phyloP scores from a whole-genome alignment of 2,113 vertebrate species.

The Brachyhypopomus gauderio region DNA sequence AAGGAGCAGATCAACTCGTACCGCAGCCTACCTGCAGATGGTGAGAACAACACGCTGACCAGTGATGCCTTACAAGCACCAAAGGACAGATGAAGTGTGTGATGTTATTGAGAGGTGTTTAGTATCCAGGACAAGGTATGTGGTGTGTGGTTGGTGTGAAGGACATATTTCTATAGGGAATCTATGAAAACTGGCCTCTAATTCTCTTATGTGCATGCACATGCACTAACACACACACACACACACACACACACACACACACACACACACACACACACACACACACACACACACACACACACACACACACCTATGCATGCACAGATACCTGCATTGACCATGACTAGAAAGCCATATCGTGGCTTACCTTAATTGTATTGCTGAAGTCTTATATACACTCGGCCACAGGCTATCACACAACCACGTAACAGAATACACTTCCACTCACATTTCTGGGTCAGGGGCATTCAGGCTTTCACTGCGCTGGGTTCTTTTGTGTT shows the following conservation, averaged over 20 bases:
- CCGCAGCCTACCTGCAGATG: constrained; percentile 79
- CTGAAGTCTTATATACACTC: constrained; percentile 2
- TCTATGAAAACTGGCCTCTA: constrained; percentile 20
- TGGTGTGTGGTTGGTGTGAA: constrained; percentile 5
- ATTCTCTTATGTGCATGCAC: not conserved
- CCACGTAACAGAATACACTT: not conserved
- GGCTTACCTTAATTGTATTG: not conserved
- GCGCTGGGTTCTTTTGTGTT: constrained; percentile 34
- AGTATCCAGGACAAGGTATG: not conserved
- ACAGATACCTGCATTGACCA: not conserved
- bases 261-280: not conserved
- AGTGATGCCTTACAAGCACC: not conserved
- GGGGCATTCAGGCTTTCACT: constrained; percentile 28
- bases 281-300: not conserved
- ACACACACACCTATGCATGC: too few species aligned
- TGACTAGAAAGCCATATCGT: not conserved
- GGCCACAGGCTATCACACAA: constrained; percentile 1
- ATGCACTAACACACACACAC: not conserved
- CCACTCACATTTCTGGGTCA: constrained; percentile 29
- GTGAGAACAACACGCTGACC: constrained; percentile 62
- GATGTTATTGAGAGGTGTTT: not conserved
- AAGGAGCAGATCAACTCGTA: constrained; percentile 90
- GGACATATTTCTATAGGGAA: constrained; percentile 23
- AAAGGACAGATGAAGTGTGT: constrained; percentile 23
- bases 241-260: not conserved